A percentile compares a stretch with the other conserved stretches of the same genome.
Conservation (phyloP, 2,113 vertebrate genomes). For the Leucoraja erinaceus region DNA sequence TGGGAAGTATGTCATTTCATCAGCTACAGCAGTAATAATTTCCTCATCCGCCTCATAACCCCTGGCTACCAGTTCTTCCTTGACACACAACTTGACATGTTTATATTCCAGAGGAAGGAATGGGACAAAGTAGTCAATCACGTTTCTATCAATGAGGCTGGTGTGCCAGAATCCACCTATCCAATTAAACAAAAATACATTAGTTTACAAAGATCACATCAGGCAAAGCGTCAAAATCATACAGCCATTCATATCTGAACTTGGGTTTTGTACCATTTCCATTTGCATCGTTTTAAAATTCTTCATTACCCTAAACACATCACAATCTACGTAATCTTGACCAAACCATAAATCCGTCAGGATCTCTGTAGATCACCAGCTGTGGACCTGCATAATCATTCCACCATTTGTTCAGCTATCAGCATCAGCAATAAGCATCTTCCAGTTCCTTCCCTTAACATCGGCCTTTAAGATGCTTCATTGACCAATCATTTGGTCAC, state of each 20-base stretch:
- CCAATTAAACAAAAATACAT: not conserved
- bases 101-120: slow-evolving; percentile 85
- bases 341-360: not conserved
- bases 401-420: not conserved
- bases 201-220: not conserved
- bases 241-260: not conserved
- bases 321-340: not conserved
- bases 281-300: not conserved
- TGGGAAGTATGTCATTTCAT: slow-evolving; percentile 80
- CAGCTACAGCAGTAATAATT: slow-evolving; percentile 62
- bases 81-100: slow-evolving; percentile 78
- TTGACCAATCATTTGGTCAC: not conserved
- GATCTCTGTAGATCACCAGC: not conserved
- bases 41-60: slow-evolving; percentile 47
- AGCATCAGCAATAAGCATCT: no score
- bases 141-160: slow-evolving; percentile 80
- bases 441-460: not conserved
- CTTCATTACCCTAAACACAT: not conserved
- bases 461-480: not conserved
- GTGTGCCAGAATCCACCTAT: slow-evolving; percentile 89
- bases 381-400: not conserved
- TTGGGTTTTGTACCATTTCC: no score
- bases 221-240: not conserved
- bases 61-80: slow-evolving; percentile 64
- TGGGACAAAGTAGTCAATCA: slow-evolving; percentile 89